Evolutionary conservation across 1,140 invertebrate genomes (phyloP), one percentile per base, ranked within the genome.

Genomic region (Psix sp.): DNA sequence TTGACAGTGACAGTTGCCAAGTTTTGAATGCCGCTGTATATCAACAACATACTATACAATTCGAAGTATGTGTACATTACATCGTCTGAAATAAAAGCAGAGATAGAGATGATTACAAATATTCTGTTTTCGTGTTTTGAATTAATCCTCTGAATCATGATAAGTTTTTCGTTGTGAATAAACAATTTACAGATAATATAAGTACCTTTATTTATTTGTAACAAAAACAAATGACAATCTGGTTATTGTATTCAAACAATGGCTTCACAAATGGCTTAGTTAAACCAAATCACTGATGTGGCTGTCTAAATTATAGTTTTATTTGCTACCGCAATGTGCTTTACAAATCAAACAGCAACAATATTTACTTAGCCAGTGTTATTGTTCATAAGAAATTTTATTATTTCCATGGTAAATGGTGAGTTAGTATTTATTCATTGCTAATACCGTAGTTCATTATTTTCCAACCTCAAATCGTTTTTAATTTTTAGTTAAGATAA

Each of bases 1-100:
- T 75, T 70, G 60, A 75, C 65, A 75, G 60, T 70, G 60, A 75
- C 65, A 75, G 60, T 75, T 70, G 60, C 73, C 73, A 75, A 75
- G 66, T 65, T 75, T 75, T 70, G 54, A 75, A 60, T 75, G 65
- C 60, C 54, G 65, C 65, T 75, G 72, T 75, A 68, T 62, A 71
- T 66, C 60, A 70, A 65, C 43, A 60, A 31, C 68, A 57, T 63
- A 54, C 60, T 70, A 70, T 52, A 74, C 54, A 38, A 57, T 67
- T 65, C 51, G n/a, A 68, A 74, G 56, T 74, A 74, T 74, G 72
- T 74, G 63, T 74, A 74, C 33, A 65, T 63, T 68, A 59, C 36
- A 68, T 68, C 67, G 71, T 62, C 43, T 59, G 52, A 74, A 74
- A 70, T 68, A 74, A 74, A 74, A 67, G 72, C 72, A 74, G 59